A percentile compares a stretch with the other conserved stretches of the same genome.
Evolutionary conservation across 2,888 invertebrate genomes (phyloP).

Genomic region (Perizoma flavofasciatum): DNA sequence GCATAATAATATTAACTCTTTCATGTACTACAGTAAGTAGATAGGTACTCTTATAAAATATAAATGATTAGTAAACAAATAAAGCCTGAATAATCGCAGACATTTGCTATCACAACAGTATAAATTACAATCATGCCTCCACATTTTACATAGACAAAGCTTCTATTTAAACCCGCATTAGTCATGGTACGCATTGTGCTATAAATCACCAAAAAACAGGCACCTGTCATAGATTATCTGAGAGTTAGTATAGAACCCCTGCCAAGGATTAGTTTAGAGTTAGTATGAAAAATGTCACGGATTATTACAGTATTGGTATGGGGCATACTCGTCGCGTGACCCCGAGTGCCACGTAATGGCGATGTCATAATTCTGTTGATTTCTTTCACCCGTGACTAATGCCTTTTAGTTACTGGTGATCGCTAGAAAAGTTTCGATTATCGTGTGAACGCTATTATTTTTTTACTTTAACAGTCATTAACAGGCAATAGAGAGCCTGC

Average conservation of each 20-base stretch:
- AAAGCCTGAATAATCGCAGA: constrained; percentile 17
- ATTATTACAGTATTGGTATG: constrained; percentile 16
- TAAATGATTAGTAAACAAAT: no score
- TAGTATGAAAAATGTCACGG: constrained; percentile 12
- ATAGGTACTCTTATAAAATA: no score
- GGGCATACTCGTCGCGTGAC: constrained; percentile 45
- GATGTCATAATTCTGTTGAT: constrained; percentile 80
- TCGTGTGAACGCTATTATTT: no score
- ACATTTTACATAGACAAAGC: constrained; percentile 54
- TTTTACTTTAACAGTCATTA: no score
- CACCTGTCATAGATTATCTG: constrained; percentile 43
- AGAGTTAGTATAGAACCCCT: constrained; percentile 21
- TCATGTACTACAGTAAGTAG: no score
- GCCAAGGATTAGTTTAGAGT: constrained; percentile 16
- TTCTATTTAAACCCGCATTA: constrained; percentile 62
- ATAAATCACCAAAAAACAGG: constrained; percentile 81
- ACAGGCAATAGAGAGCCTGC: no score
- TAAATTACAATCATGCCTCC: constrained; percentile 47
- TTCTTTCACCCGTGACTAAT: constrained; percentile 72
- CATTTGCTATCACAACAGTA: constrained; percentile 24
- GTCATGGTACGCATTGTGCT: constrained; percentile 67
- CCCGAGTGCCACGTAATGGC: constrained; percentile 58
- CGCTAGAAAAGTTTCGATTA: constrained; percentile 45
- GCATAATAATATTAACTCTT: no score
- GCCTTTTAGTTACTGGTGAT: constrained; percentile 59